Evolutionary conservation across 2,888 invertebrate species (phyloP).

Genomic region (Eupeodes luniger): DNA sequence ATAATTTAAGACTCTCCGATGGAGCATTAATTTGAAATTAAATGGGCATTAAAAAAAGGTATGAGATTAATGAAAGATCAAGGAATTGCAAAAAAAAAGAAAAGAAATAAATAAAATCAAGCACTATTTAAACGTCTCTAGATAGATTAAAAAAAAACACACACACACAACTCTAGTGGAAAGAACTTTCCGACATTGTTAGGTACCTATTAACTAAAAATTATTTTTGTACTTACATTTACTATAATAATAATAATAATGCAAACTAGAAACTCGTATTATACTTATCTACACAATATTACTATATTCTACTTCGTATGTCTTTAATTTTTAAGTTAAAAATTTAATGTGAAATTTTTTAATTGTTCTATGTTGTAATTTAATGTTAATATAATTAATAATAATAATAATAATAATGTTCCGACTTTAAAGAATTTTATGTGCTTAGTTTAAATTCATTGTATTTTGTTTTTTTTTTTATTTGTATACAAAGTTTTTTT

Average conservation of each 20-base stretch:
- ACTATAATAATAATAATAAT: not conserved
- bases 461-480: not conserved
- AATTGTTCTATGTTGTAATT: slow-evolving; percentile 36
- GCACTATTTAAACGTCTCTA: slow-evolving; percentile 15
- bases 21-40: not conserved
- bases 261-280: slow-evolving; percentile 10
- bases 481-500: not conserved
- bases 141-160: not conserved
- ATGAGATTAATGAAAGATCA: not conserved
- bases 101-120: not conserved
- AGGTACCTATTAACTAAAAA: slow-evolving; percentile 24
- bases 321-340: slow-evolving; percentile 51
- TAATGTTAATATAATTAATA: not conserved
- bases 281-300: not conserved
- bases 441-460: not conserved
- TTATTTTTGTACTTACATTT: slow-evolving; percentile 65
- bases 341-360: slow-evolving; percentile 27
- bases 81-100: slow-evolving; percentile 23
- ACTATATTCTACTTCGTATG: slow-evolving; percentile 1
- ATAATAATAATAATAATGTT: no score
- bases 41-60: slow-evolving; percentile 3
- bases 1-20: slow-evolving; percentile 16
- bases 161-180: not conserved
- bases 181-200: not conserved
- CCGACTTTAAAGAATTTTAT: not conserved